Evolutionary conservation across 2,888 invertebrate genomes (phyloP).

Genomic region (Drosophila infuscata): DNA sequence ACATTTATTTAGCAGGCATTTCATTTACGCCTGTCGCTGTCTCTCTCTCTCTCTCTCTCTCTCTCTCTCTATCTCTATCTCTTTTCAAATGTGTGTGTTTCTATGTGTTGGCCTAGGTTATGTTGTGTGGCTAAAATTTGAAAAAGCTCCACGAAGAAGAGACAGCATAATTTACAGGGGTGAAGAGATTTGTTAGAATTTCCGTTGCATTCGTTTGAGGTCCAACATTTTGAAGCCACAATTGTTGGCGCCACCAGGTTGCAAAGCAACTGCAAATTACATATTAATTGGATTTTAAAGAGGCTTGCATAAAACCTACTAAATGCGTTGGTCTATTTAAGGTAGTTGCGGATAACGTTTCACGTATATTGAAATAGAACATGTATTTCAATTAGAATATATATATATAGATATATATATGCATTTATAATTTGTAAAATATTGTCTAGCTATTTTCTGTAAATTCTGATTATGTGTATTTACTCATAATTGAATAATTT

Average conservation of each 20-base stretch:
- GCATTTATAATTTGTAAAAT: background rate
- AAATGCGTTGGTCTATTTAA: constrained; percentile 13
- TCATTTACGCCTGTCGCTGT: constrained; percentile 42
- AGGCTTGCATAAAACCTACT: background rate
- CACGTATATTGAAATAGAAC: background rate
- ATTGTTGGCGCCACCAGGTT: constrained; percentile 24
- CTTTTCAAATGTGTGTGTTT: background rate
- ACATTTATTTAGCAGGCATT: constrained; percentile 72
- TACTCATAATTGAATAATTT: background rate
- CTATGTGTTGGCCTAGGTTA: constrained; percentile 4
- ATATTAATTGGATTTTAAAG: constrained; percentile 45
- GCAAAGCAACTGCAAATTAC: constrained; percentile 30
- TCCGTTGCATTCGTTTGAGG: constrained; percentile 50
- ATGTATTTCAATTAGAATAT: background rate
- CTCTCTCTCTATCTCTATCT: background rate
- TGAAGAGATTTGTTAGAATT: constrained; percentile 18
- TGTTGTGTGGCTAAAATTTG: constrained; percentile 32
- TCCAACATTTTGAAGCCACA: constrained; percentile 14
- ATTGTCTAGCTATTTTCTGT: background rate
- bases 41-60: background rate
- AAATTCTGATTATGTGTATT: background rate
- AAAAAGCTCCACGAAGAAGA: constrained; percentile 31
- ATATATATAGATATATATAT: no score
- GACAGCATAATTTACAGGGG: constrained; percentile 25
- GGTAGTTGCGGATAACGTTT: background rate